Base-by-base conservation (phyloP, 2,113 vertebrate genomes). In the Hystrix cristata region DNA sequence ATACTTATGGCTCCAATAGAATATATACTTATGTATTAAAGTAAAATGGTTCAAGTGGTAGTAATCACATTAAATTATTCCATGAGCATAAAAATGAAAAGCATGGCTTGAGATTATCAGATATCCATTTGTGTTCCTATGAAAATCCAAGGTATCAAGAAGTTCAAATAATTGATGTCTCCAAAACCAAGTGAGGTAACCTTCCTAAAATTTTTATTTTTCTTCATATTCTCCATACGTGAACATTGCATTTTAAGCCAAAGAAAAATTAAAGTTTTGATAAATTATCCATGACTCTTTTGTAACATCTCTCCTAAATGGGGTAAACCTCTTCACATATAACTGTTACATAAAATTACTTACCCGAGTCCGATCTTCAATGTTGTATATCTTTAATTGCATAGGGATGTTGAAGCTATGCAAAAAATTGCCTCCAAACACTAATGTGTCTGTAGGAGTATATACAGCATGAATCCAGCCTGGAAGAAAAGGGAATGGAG, bases 341-440 rank as follows among this genome's bases (percentile, higher is more conserved):
- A 87, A 84, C 7, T 95, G 69, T 86, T 79, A 88, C 0, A 81
- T 6, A 88, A 55, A 82, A 87, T 81, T 92, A 97, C 99, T 98
- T 86, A 99, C 99, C 99, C 99, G 98, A 0, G 99, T 99, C 53
- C 99, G 99, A 98, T 99, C 99, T 98, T 99, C 99, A 19, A 99
- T 99, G 98, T 98, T 99, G 98, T 99, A 99, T 98, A 99, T 99
- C 83, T 99, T 99, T 69, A 99, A 99, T 97, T 99, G 99, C 99
- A 99, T 99, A 82, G 99, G 99, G 98, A 99, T 99, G 98, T 99
- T 99, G 98, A 99, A 99, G 96, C 99, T 99, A 98, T 99, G 99
- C 87, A 99, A 99, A 98, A 99, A 99, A 96, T 99, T 99, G 65
- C 99, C 99, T 69, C 99, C 99, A 79, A 99, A 99, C 62, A 99